phyloP scores from a whole-genome alignment of 2,113 vertebrate genomes.

The Hystrix cristata region DNA sequence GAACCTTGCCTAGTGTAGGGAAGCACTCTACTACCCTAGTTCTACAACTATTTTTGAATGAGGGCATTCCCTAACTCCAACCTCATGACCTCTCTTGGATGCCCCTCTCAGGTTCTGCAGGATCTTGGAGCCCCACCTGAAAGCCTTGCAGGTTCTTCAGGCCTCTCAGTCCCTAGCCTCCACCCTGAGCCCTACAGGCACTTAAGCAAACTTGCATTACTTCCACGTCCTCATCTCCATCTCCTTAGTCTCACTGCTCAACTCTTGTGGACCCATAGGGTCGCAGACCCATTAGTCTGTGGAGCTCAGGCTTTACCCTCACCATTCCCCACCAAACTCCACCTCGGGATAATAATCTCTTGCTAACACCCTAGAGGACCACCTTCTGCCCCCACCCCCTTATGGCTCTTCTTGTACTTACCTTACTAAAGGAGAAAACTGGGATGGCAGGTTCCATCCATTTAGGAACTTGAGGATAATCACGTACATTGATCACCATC shows the following conservation, averaged over 20 bases:
- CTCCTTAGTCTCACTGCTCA: not conserved
- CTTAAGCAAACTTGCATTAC: not conserved
- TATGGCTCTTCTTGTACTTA: slow-evolving; percentile 77
- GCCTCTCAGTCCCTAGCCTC: not conserved
- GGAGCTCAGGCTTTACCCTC: not conserved
- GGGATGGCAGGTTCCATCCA: slow-evolving; percentile 95
- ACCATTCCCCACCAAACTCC: not conserved
- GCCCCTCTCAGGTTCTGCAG: not conserved
- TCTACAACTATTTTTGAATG: not conserved
- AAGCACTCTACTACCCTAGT: not conserved
- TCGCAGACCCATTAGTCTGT: not conserved
- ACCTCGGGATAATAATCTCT: not conserved
- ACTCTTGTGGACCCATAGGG: not conserved
- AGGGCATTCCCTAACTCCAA: not conserved
- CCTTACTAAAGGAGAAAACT: slow-evolving; percentile 99
- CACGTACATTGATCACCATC: slow-evolving; percentile 97
- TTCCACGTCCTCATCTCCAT: not conserved
- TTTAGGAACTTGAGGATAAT: slow-evolving; percentile 96
- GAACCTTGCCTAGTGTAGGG: not conserved
- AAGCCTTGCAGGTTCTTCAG: not conserved
- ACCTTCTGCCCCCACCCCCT: not conserved
- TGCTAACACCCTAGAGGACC: not conserved
- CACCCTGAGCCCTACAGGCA: not conserved
- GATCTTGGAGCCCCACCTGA: not conserved
- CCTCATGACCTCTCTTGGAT: not conserved